Evolutionary conservation across 2,797 vertebrate species (phyloP).

Genomic region (Spheniscus humboldti): DNA sequence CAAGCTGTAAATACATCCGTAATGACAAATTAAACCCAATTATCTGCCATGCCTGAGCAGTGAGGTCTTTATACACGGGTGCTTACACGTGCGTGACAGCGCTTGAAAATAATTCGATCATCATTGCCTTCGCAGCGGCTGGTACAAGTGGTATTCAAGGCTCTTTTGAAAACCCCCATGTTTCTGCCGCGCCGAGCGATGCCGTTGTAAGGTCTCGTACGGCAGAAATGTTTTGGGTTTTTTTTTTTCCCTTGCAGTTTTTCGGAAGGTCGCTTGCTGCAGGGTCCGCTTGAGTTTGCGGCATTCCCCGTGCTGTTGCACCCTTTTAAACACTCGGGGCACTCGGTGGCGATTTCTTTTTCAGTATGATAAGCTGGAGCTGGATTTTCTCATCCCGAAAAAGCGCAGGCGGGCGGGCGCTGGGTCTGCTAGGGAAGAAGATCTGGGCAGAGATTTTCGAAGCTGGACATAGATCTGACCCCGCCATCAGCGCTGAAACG

Average conservation of each 20-base stretch:
- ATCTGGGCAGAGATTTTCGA: not conserved
- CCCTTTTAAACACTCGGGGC: not conserved
- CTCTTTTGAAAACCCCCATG: accelerated
- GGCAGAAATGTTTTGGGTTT: accelerated
- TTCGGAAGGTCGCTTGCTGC: not conserved
- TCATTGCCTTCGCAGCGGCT: accelerated
- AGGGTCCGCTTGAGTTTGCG: accelerated
- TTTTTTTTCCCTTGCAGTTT: accelerated
- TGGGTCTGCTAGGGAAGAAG: not conserved
- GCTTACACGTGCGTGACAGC: not conserved
- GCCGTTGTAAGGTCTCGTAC: accelerated
- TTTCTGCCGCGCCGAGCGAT: accelerated
- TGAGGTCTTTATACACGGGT: not conserved
- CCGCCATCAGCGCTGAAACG: not conserved
- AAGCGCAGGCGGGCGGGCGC: not conserved
- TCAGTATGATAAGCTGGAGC: not conserved
- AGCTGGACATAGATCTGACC: not conserved
- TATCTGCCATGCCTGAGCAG: conserved; percentile 5
- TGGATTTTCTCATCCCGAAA: not conserved
- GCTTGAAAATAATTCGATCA: not conserved
- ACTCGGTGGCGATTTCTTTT: not conserved
- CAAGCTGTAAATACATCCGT: conserved; percentile 12
- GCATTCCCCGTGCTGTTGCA: accelerated
- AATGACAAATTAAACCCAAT: conserved; percentile 54
- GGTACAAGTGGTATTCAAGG: not conserved